Percentiles rank a stretch among this genome's conserved stretches.
These are phyloP conservation scores for Nemapogon koenigi DNA, from an alignment of 2,888 invertebrate genomes.

Conservation along the genomic window DNA sequence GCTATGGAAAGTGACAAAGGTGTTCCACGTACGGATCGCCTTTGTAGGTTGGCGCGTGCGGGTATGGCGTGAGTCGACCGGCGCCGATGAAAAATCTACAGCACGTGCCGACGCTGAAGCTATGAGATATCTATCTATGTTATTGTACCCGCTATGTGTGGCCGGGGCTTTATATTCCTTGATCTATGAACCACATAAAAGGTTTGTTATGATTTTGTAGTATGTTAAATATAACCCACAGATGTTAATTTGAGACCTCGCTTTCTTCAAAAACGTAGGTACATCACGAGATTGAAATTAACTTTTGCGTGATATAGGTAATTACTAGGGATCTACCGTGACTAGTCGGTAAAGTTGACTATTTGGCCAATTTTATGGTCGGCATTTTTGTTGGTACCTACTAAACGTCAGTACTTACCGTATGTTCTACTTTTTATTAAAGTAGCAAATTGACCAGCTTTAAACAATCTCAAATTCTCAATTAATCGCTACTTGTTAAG, in stretches of 20 bases:
- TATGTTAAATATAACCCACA: neutral
- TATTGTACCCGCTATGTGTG: slow-evolving; percentile 88
- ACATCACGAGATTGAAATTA: no score
- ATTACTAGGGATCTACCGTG: no score
- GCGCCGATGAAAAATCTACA: slow-evolving; percentile 74
- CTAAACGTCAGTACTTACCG: no score
- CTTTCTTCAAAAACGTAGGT: no score
- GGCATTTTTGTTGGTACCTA: no score
- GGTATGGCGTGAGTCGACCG: slow-evolving; percentile 52
- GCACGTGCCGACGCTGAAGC: slow-evolving; percentile 89
- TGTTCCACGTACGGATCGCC: slow-evolving; percentile 75
- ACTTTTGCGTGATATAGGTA: no score
- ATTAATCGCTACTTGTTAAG: no score
- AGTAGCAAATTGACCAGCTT: no score
- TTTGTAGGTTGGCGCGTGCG: slow-evolving; percentile 38
- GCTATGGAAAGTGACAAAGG: slow-evolving; percentile 96
- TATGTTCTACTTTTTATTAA: no score
- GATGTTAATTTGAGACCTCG: neutral
- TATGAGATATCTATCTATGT: slow-evolving; percentile 89
- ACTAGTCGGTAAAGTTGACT: no score
- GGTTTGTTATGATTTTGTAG: slow-evolving; percentile 51
- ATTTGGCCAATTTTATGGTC: no score
- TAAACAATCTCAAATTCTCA: no score
- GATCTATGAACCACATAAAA: slow-evolving; percentile 92
- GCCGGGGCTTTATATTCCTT: slow-evolving; percentile 92